Percentiles rank a stretch among this genome's conserved stretches.
phyloP scores from a whole-genome alignment of 1,140 invertebrate genomes.

The Pseudomyrmex sp. region DNA sequence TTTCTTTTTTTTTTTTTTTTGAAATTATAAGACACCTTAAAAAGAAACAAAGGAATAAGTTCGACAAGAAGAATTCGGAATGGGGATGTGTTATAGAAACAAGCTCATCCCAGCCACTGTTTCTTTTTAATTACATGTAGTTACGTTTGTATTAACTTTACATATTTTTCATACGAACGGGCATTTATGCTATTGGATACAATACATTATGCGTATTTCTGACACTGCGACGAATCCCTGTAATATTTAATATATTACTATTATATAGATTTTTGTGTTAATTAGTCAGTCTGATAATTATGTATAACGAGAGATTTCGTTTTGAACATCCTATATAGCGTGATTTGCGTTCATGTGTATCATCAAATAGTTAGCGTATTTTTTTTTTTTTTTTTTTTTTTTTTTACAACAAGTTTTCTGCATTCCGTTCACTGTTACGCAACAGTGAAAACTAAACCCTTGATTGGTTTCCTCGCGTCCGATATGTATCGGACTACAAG shows the following conservation, averaged over 20 bases:
- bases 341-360: too few species aligned
- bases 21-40: too few species aligned
- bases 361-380: too few species aligned
- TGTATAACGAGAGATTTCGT: not conserved
- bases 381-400: too few species aligned
- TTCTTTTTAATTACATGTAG: conserved; percentile 72
- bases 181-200: conserved; percentile 54
- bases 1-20: not conserved
- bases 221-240: conserved; percentile 25
- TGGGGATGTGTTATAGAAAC: conserved; percentile 14
- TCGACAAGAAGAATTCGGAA: not conserved
- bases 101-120: conserved; percentile 70
- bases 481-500: too few species aligned
- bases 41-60: not conserved
- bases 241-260: conserved; percentile 7
- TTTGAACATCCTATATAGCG: not conserved
- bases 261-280: not conserved
- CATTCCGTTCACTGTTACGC: too few species aligned
- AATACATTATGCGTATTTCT: conserved; percentile 8
- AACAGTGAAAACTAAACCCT: too few species aligned
- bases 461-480: too few species aligned
- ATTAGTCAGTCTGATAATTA: not conserved
- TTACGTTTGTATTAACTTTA: conserved; percentile 77
- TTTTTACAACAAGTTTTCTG: too few species aligned
- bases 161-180: conserved; percentile 72